phyloP scores from a whole-genome alignment of 2,888 invertebrate species.

The Graphium colonna region DNA sequence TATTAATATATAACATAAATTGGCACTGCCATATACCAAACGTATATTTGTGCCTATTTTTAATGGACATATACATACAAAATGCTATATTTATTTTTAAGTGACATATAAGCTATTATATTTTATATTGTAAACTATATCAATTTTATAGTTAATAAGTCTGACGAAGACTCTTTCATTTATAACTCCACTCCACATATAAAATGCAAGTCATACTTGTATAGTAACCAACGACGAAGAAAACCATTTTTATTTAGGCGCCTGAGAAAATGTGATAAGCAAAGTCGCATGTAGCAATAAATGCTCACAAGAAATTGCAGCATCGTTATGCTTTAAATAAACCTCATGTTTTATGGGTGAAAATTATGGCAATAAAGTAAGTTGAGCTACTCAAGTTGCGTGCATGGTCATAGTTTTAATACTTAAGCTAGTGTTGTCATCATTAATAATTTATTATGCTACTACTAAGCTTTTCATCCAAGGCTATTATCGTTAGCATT shows the following conservation, averaged over 20 bases:
- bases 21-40: too few species aligned
- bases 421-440: background rate
- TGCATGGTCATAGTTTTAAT: too few species aligned
- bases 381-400: background rate
- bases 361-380: conserved; percentile 1
- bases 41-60: too few species aligned
- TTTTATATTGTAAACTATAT: background rate
- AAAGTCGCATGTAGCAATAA: conserved; percentile 11
- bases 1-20: too few species aligned
- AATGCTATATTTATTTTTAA: too few species aligned
- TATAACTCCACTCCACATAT: background rate
- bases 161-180: background rate
- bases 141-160: background rate
- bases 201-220: background rate
- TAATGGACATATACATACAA: too few species aligned
- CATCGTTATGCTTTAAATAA: background rate
- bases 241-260: background rate
- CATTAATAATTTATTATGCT: too few species aligned
- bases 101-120: too few species aligned
- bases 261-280: conserved; percentile 20
- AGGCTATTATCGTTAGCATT: too few species aligned
- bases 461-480: too few species aligned
- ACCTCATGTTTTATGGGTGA: background rate
- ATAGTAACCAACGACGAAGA: background rate
- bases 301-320: conserved; percentile 8